Conservation (phyloP, 2,888 invertebrate genomes). For the Amphipoea lucens region DNA sequence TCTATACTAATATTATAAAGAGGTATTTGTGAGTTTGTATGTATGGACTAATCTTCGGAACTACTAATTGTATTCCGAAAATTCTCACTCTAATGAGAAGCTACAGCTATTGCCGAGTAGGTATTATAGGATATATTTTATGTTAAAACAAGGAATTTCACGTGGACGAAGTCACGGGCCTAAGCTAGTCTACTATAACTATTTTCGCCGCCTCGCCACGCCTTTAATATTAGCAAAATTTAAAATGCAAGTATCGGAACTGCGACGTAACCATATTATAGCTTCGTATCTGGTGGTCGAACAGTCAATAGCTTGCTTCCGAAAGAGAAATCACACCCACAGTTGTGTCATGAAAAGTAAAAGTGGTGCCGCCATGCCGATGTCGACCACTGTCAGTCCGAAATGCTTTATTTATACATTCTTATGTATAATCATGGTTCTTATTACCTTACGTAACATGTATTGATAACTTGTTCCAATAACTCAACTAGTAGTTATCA, state of each 20-base stretch:
- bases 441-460: conserved; percentile 51
- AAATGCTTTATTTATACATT: conserved; percentile 70
- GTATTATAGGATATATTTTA: neutral
- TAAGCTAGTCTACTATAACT: neutral
- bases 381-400: conserved; percentile 69
- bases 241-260: conserved; percentile 54
- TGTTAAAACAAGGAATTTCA: neutral
- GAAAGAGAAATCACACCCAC: conserved; percentile 82
- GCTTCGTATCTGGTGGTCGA: conserved; percentile 46
- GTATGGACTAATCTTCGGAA: neutral
- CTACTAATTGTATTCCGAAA: neutral
- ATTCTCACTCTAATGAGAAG: neutral
- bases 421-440: conserved; percentile 54
- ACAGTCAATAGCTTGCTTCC: conserved; percentile 62
- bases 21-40: neutral
- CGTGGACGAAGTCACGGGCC: neutral
- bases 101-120: neutral
- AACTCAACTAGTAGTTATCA: conserved; percentile 46
- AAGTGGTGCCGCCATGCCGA: conserved; percentile 71
- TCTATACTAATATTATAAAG: neutral
- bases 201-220: neutral
- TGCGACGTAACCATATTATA: conserved; percentile 43
- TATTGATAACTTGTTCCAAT: conserved; percentile 46
- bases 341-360: conserved; percentile 81
- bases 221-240: conserved; percentile 25